A percentile compares a stretch with the other conserved stretches of the same genome.
phyloP scores from a whole-genome alignment of 2,888 invertebrate species.

The Amphipyra tragopoginis region DNA sequence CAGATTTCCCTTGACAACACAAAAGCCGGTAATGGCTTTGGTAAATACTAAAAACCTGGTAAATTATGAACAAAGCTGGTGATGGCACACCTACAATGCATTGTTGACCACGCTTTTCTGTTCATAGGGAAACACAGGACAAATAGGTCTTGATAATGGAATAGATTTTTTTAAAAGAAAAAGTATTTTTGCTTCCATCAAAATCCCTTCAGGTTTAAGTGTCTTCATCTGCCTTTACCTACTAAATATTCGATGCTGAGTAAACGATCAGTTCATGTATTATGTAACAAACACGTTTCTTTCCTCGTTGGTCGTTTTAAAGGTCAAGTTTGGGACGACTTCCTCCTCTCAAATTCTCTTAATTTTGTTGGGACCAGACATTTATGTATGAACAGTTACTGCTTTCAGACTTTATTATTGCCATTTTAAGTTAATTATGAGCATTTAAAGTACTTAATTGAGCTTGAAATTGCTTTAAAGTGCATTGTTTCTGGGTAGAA shows the following conservation, averaged over 20 bases:
- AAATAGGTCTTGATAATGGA: no score
- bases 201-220: neutral
- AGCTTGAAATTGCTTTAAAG: slow-evolving; percentile 21
- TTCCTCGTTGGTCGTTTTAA: slow-evolving; percentile 9
- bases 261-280: slow-evolving; percentile 17
- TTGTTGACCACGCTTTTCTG: no score
- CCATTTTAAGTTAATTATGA: slow-evolving; percentile 16
- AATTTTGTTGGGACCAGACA: slow-evolving; percentile 1
- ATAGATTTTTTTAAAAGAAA: no score
- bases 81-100: no score
- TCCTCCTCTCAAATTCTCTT: slow-evolving; percentile 20
- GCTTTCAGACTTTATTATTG: slow-evolving; percentile 17
- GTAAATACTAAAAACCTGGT: no score
- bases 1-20: slow-evolving; percentile 6
- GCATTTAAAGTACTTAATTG: slow-evolving; percentile 32
- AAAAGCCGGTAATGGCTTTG: neutral
- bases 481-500: slow-evolving; percentile 26
- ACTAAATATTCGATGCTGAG: slow-evolving; percentile 4
- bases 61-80: no score
- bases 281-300: slow-evolving; percentile 42
- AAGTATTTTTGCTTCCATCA: no score
- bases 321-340: slow-evolving; percentile 46
- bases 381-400: neutral
- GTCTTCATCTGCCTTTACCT: neutral
- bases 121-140: no score